These are phyloP conservation scores for Hetaerina titia DNA, from an alignment of 2,888 invertebrate genomes.

Conservation along the genomic window DNA sequence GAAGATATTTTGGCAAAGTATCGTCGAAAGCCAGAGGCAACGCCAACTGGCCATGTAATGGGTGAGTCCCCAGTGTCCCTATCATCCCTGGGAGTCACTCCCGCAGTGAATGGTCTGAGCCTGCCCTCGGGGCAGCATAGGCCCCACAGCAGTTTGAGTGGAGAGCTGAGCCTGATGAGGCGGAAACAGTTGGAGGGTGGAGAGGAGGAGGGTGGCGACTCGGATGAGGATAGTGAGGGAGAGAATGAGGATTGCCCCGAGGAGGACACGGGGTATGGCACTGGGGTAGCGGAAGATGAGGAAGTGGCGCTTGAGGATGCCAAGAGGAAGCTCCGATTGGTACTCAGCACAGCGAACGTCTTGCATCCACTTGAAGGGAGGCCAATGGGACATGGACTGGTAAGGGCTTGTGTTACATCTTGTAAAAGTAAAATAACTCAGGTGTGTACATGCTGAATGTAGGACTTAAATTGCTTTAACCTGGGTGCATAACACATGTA, in stretches of 20 bases:
- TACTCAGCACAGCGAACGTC: conserved; percentile 90
- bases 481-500: neutral
- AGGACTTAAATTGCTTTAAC: too few relatives aligned
- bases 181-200: conserved; percentile 19
- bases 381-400: neutral
- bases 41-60: neutral
- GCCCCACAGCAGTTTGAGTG: neutral
- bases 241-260: conserved; percentile 80
- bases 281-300: conserved; percentile 79
- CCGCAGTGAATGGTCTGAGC: conserved; percentile 2
- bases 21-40: conserved; percentile 81
- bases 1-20: conserved; percentile 98
- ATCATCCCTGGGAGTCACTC: conserved; percentile 49
- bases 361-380: conserved; percentile 19
- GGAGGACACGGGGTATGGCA: conserved; percentile 61
- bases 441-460: too few relatives aligned
- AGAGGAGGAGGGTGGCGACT: conserved; percentile 77
- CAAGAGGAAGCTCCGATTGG: conserved; percentile 93
- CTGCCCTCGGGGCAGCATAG: neutral
- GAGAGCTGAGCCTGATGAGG: conserved; percentile 45
- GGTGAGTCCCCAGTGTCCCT: conserved; percentile 19
- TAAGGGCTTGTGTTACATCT: neutral
- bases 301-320: conserved; percentile 83
- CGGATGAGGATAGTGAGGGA: conserved; percentile 76
- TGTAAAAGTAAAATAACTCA: neutral